Evolutionary conservation across 2,113 vertebrate genomes (phyloP).

Genomic region (Australoheros scitulus): DNA sequence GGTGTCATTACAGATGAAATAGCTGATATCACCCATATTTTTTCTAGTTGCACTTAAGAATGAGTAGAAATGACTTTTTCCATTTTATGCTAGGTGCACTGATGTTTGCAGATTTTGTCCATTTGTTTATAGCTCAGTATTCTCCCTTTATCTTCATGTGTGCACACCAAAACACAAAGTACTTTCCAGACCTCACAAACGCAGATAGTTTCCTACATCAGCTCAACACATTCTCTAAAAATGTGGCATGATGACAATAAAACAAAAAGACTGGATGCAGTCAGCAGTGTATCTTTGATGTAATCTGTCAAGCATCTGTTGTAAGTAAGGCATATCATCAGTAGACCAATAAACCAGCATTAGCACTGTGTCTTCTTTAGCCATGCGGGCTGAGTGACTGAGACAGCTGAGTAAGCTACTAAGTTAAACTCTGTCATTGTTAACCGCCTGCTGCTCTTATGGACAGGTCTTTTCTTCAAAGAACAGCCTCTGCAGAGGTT

Average conservation of each 20-base stretch:
- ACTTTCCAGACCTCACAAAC: slow-evolving; percentile 10
- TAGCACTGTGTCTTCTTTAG: slow-evolving; percentile 19
- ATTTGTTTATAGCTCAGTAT: neutral
- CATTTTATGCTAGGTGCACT: neutral
- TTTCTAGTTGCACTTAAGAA: neutral
- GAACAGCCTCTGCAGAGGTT: neutral
- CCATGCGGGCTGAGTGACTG: slow-evolving; percentile 23
- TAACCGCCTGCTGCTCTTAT: slow-evolving; percentile 54
- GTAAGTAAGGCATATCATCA: slow-evolving; percentile 25
- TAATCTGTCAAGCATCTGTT: slow-evolving; percentile 52
- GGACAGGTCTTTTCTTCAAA: slow-evolving; percentile 21
- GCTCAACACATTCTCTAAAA: slow-evolving; percentile 29
- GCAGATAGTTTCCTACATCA: slow-evolving; percentile 11
- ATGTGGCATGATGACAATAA: slow-evolving; percentile 37
- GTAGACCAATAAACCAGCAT: slow-evolving; percentile 18
- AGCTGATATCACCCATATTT: neutral
- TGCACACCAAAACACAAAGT: neutral
- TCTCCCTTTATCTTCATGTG: neutral
- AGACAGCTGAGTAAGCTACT: slow-evolving; percentile 48
- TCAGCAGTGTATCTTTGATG: slow-evolving; percentile 45
- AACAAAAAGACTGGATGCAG: slow-evolving; percentile 24
- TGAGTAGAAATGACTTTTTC: neutral
- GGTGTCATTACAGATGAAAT: neutral
- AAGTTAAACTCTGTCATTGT: slow-evolving; percentile 34
- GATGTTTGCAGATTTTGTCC: slow-evolving; percentile 1